Evolutionary conservation across 2,113 vertebrate genomes (phyloP).

Genomic region (Vanacampus margaritifer): DNA sequence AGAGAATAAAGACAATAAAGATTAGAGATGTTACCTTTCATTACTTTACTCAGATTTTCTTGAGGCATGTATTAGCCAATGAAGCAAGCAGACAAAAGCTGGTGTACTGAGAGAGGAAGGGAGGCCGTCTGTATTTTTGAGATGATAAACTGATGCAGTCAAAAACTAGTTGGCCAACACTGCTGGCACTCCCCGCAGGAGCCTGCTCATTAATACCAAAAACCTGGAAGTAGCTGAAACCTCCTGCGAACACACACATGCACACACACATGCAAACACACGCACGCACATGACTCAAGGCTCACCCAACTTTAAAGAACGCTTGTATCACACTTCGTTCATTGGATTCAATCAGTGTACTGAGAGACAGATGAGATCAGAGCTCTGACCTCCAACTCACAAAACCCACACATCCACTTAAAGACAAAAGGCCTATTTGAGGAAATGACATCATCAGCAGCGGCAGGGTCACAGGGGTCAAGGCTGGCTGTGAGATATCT

Average conservation of each 20-base stretch:
- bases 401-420: slow-evolving; percentile 23
- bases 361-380: slow-evolving; percentile 64
- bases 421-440: slow-evolving; percentile 56
- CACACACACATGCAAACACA: neutral
- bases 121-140: slow-evolving; percentile 26
- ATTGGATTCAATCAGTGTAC: slow-evolving; percentile 57
- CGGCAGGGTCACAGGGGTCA: slow-evolving; percentile 36
- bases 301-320: slow-evolving; percentile 12
- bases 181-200: slow-evolving; percentile 24
- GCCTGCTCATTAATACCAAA: slow-evolving; percentile 45
- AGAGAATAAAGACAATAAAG: neutral
- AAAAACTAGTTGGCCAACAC: slow-evolving; percentile 27
- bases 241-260: neutral
- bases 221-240: slow-evolving; percentile 32
- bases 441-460: slow-evolving; percentile 67
- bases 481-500: slow-evolving; percentile 51
- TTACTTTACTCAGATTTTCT: neutral
- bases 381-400: slow-evolving; percentile 60
- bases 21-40: neutral
- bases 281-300: neutral
- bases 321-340: slow-evolving; percentile 31
- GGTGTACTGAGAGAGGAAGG: slow-evolving; percentile 17
- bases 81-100: slow-evolving; percentile 15
- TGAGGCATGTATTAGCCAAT: slow-evolving; percentile 11
- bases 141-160: slow-evolving; percentile 37